Evolutionary conservation across 2,113 vertebrate species (phyloP), one percentile per base, ranked within the genome.

Genomic region (Calonectris borealis): DNA sequence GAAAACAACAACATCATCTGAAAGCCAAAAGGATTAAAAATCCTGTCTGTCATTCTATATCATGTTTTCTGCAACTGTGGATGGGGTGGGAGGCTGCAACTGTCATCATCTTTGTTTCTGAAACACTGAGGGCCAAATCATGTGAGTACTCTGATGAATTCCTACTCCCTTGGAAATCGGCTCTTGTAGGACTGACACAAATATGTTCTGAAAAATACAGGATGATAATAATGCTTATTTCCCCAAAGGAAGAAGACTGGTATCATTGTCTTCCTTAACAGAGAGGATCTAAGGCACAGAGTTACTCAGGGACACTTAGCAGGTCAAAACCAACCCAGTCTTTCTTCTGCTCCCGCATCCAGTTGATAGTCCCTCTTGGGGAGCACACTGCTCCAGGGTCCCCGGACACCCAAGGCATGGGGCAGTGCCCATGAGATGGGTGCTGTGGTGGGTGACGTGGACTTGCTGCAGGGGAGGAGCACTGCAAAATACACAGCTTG

Each of bases 81-180:
- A 93, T 85, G 72, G 64, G 51, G 64, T 93, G 76, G 88, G 85
- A 96, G 76, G 72, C 64, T 92, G 38, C 32, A 88, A 81, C 79
- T 72, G 29, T 81, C 79, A 90, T 70, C 16, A 55, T 75, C 92
- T 84, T 91, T 91, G 76, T 78, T 93, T 96, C 90, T 88, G 88
- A 88, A 95, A 90, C 69, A 86, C 61, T 77, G 77, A 73, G 78
- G 54, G 62, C 54, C 68, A 52, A 81, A 90, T 93, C 90, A 94
- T 48, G 38, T 83, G 83, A 94, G 46, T 77, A 83, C 55, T 93
- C 58, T 60, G 51, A 93, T 68, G 42, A 95, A 95, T 93, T 90
- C 55, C 38, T 57, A 66, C 38, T 85, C 38, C 58, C 79, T 62
- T 86, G 51, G 62, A 88, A 91, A 83, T 25, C 3, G 6, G 21